These are phyloP conservation scores for Rhinella marina DNA, from an alignment of 2,797 vertebrate genomes.

Conservation along the genomic window DNA sequence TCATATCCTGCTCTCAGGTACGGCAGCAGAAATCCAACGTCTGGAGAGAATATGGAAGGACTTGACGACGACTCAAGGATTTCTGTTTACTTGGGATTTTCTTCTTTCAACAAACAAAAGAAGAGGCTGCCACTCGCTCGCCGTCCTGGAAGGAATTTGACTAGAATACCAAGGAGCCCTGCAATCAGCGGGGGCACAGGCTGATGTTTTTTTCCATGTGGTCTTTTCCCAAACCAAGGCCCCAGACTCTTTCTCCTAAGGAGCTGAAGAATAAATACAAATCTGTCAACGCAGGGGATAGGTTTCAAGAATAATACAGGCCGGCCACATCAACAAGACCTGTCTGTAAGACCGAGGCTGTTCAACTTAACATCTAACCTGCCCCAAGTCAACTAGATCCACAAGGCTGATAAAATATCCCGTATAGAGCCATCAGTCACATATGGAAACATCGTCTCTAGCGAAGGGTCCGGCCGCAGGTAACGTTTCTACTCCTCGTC, in stretches of 20 bases:
- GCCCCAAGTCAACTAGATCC: slow-evolving; percentile 4
- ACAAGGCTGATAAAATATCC: background rate
- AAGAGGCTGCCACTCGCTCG: background rate
- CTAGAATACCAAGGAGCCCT: background rate
- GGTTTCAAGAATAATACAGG: slow-evolving; percentile 58
- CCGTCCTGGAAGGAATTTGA: background rate
- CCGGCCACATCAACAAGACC: slow-evolving; percentile 39
- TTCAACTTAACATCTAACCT: slow-evolving; percentile 27
- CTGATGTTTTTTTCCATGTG: slow-evolving; percentile 30
- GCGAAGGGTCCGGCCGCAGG: slow-evolving; percentile 14
- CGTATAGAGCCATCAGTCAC: background rate
- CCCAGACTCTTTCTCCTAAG: slow-evolving; percentile 20
- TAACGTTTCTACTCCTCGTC: background rate
- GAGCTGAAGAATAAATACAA: slow-evolving; percentile 47
- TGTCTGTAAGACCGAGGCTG: slow-evolving; percentile 18
- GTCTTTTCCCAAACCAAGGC: slow-evolving; percentile 25
- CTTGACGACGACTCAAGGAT: background rate
- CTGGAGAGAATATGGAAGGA: background rate
- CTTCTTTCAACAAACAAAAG: background rate
- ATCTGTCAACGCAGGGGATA: slow-evolving; percentile 56
- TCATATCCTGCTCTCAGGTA: no score
- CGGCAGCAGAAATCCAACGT: no score
- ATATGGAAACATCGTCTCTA: background rate
- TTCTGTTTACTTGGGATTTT: slow-evolving; percentile 6
- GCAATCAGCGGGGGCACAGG: background rate